A percentile compares a stretch with the other conserved stretches of the same genome.
These are phyloP conservation scores for Heteromurus nitidus DNA, from an alignment of 2,888 invertebrate species.

Conservation along the genomic window DNA sequence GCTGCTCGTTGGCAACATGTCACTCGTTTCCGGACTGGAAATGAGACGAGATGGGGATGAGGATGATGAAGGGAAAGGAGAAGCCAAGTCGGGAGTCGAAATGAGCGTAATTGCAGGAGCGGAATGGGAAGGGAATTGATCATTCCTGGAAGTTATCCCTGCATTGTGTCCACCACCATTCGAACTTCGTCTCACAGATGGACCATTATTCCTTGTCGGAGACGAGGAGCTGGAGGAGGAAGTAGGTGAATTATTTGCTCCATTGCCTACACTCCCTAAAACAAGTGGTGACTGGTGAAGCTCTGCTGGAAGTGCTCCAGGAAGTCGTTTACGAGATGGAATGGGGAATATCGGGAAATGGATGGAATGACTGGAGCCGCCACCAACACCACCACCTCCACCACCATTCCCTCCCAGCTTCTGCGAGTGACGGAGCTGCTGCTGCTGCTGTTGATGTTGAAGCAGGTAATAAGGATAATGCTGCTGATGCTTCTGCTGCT, in stretches of 20 bases:
- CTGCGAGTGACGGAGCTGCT: too few relatives aligned
- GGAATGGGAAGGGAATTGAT: conserved; percentile 19
- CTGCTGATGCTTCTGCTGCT: neutral
- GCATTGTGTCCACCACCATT: neutral
- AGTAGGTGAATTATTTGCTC: too few relatives aligned
- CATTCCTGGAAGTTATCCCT: conserved; percentile 28
- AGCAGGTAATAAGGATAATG: conserved; percentile 16
- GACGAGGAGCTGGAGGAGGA: neutral
- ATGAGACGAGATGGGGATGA: conserved; percentile 5
- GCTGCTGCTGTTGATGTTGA: conserved; percentile 19
- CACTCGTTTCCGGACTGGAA: conserved; percentile 36
- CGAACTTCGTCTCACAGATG: too few relatives aligned
- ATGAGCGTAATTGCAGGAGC: conserved; percentile 5
- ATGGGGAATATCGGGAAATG: conserved; percentile 23
- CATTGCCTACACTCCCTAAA: too few relatives aligned
- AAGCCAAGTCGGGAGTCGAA: neutral
- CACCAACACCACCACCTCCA: too few relatives aligned
- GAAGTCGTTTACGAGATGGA: conserved; percentile 27
- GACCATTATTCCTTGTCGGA: neutral
- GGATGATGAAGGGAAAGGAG: conserved; percentile 6
- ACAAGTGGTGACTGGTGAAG: too few relatives aligned
- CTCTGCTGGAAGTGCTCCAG: neutral
- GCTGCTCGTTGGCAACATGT: too few relatives aligned
- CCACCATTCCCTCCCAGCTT: too few relatives aligned
- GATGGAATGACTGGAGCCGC: conserved; percentile 20